Evolutionary conservation across 2,888 invertebrate genomes (phyloP), one percentile per base, ranked within the genome.

Genomic region (Pelosia muscerda): DNA sequence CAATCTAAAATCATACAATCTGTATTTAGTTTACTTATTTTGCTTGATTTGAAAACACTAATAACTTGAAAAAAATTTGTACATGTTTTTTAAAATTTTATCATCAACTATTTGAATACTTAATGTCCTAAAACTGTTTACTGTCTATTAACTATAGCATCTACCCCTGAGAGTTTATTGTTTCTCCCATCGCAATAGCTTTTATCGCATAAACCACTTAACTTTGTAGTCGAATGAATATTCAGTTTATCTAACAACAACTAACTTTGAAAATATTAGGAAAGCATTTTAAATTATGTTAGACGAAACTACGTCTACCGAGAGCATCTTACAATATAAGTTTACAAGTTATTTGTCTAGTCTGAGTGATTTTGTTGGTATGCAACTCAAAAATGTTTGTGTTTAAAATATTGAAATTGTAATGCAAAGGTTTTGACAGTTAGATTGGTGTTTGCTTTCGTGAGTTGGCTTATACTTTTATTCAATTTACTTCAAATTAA

Each of bases 301-400:
- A 1, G 58, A 34, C 22, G 31, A 34, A 34, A 31, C 22, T 31
- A 58, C 13, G 34, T 34, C n/a, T 49, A 49, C 31, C 38, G 19
- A 23, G 9, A 23, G 19, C 34, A n/a, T 31, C 34, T 59, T 19
- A 59, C 38, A 49, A 22, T 13, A 22, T 61, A 26, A 61, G 49
- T 61, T 25, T 61, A 22, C 4, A 38, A 60, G 42, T 60, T 26
- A 42, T 42, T 34, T 34, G 34, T 59, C 8, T 23, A 34, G 58
- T 34, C 58, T 59, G 23, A 59, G 58, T 23, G 58, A 38, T 19
- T 25, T 42, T 19, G 15, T 19, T 13, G 25, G 23, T 25, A 60
- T 11, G n/a, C 38, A 23, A 25, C 10, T 42, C 19, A 2, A 60
- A 42, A 25, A 38, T 15, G 42, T 42, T 42, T 26, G 54, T 13